phyloP scores from a whole-genome alignment of 2,113 vertebrate species.

The Silurus asotus region DNA sequence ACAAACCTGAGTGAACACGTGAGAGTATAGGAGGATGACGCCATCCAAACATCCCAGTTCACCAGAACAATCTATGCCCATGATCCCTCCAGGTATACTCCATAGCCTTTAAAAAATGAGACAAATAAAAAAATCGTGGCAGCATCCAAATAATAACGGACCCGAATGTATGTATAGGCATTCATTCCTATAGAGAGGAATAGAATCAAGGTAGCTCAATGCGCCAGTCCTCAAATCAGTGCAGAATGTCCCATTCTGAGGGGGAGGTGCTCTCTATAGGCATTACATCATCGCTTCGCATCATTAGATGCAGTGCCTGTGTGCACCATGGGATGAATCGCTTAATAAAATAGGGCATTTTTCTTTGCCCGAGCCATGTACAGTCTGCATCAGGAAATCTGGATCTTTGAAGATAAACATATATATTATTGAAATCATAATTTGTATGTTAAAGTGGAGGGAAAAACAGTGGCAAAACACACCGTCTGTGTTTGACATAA shows the following conservation, averaged over 20 bases:
- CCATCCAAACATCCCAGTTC: no score
- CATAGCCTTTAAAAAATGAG: no score
- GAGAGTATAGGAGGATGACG: no score
- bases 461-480: background rate
- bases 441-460: background rate
- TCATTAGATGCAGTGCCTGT: conserved; percentile 39
- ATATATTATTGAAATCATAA: no score
- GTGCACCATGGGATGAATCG: conserved; percentile 39
- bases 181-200: background rate
- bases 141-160: background rate
- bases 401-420: background rate
- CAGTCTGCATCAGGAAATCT: background rate
- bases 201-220: conserved; percentile 41
- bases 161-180: background rate
- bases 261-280: conserved; percentile 49
- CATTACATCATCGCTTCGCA: conserved; percentile 53
- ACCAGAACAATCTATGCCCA: no score
- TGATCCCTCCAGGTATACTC: no score
- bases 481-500: background rate
- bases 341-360: conserved; percentile 24
- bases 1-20: no score
- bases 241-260: conserved; percentile 47
- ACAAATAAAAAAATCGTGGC: background rate
- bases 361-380: background rate
- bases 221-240: conserved; percentile 42